Evolutionary conservation across 2,797 vertebrate genomes (phyloP).

Genomic region (Nyctibius grandis): DNA sequence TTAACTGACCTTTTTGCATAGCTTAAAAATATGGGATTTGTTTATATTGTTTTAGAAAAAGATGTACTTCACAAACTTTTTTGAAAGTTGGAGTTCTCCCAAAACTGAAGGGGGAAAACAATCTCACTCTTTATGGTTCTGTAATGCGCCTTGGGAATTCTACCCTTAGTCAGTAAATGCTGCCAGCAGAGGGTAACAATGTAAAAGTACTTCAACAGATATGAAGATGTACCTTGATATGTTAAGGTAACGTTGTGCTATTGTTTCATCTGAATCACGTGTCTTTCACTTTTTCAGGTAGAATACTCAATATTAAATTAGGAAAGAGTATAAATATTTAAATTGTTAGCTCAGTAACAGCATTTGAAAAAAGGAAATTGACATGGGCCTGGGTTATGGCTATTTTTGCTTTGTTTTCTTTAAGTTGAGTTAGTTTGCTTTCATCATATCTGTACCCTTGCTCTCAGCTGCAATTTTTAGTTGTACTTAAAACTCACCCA

Average conservation of each 20-base stretch:
- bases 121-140: neutral
- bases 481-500: neutral
- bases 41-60: neutral
- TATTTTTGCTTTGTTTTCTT: neutral
- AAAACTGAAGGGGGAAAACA: neutral
- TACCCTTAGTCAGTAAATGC: neutral
- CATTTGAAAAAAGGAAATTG: neutral
- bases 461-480: neutral
- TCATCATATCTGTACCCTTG: neutral
- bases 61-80: neutral
- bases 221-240: rapidly evolving
- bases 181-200: neutral
- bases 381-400: neutral
- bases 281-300: neutral
- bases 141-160: neutral
- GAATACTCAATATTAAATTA: neutral
- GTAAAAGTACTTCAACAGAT: neutral
- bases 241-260: neutral
- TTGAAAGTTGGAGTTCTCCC: neutral
- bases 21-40: neutral
- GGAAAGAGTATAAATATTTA: neutral
- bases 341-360: neutral
- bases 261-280: neutral
- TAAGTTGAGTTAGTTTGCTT: neutral
- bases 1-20: neutral